phyloP scores from a whole-genome alignment of 1,140 invertebrate genomes.

The Drusus annulatus region DNA sequence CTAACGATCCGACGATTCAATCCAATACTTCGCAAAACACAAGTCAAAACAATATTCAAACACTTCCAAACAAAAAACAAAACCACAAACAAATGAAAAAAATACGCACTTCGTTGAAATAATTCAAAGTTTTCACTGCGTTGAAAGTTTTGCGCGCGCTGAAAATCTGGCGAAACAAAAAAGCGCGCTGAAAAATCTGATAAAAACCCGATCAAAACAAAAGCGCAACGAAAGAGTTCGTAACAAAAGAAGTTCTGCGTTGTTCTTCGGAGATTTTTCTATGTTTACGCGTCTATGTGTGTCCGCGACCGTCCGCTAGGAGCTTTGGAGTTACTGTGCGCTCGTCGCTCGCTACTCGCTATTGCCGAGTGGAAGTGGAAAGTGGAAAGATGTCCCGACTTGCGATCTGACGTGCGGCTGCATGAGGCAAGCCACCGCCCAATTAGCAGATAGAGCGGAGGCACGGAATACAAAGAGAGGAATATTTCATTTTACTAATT shows the following conservation, averaged over 20 bases:
- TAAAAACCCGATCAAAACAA: too few species aligned
- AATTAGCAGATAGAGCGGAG: background rate
- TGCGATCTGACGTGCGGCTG: constrained; percentile 29
- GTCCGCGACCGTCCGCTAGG: constrained; percentile 2
- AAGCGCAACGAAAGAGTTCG: constrained; percentile 3
- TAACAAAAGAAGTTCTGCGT: constrained; percentile 8
- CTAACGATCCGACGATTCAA: background rate
- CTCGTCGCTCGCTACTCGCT: background rate
- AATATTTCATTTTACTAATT: too few species aligned
- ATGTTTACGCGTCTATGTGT: background rate
- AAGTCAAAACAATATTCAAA: background rate
- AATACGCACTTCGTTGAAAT: background rate
- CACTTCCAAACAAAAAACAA: background rate
- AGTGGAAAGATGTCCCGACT: constrained; percentile 2
- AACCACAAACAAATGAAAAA: background rate
- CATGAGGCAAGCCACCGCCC: background rate
- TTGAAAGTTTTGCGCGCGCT: background rate
- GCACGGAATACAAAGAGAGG: background rate
- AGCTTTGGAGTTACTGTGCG: constrained; percentile 28
- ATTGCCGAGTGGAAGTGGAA: background rate
- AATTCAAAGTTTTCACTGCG: constrained; percentile 1
- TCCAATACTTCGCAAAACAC: constrained; percentile 10
- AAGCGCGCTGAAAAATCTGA: too few species aligned
- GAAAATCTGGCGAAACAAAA: too few species aligned
- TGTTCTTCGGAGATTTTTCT: too few species aligned